A percentile compares a stretch with the other conserved stretches of the same genome.
phyloP scores from a whole-genome alignment of 1,140 invertebrate species.

The Mizuhopecten yessoensis region DNA sequence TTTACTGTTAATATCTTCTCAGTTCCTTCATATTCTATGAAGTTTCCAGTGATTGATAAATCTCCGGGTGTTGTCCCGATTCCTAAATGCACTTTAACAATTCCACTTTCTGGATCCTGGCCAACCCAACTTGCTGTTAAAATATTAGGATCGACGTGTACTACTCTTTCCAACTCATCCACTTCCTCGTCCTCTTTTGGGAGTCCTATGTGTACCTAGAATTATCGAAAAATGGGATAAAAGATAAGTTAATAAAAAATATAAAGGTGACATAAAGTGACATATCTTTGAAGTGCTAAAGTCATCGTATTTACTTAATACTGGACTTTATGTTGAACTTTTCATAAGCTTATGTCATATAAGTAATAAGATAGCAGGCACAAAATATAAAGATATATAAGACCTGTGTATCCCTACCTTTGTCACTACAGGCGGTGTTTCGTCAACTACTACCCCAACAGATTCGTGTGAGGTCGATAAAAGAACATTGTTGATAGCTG shows the following conservation, averaged over 20 bases:
- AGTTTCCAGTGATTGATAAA: slow-evolving; percentile 42
- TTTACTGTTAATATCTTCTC: neutral
- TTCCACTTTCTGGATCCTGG: slow-evolving; percentile 61
- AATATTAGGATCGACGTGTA: slow-evolving; percentile 61
- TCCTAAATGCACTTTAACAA: slow-evolving; percentile 56
- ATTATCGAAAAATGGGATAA: too few relatives aligned
- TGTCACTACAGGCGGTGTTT: slow-evolving; percentile 53
- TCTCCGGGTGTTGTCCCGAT: slow-evolving; percentile 49
- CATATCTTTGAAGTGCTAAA: too few relatives aligned
- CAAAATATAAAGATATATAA: too few relatives aligned
- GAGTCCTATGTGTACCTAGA: slow-evolving; percentile 60
- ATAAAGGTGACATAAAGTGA: too few relatives aligned
- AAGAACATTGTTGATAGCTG: slow-evolving; percentile 61
- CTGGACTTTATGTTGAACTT: too few relatives aligned
- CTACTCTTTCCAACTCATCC: slow-evolving; percentile 47
- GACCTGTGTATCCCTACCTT: slow-evolving; percentile 48
- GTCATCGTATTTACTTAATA: too few relatives aligned
- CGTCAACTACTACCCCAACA: slow-evolving; percentile 61
- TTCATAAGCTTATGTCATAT: too few relatives aligned
- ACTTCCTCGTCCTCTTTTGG: slow-evolving; percentile 62
- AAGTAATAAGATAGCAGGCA: too few relatives aligned
- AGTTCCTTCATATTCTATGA: slow-evolving; percentile 41
- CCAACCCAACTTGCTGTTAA: slow-evolving; percentile 62
- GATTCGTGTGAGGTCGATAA: slow-evolving; percentile 63
- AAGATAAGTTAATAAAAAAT: too few relatives aligned